Evolutionary conservation across 2,888 invertebrate genomes (phyloP).

Genomic region (Diadromus collaris): DNA sequence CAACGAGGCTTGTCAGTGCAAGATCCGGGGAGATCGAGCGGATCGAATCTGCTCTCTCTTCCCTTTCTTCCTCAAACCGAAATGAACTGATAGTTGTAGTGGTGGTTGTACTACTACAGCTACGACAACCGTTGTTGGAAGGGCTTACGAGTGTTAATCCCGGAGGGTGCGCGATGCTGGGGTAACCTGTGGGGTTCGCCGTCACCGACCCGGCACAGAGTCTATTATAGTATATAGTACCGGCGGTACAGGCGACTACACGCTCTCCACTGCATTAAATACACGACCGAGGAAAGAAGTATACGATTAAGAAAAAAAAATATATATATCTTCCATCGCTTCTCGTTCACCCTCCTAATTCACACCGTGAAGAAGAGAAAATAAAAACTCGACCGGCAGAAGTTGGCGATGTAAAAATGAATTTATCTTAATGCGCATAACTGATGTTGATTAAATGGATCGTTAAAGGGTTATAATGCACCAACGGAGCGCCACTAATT

Average conservation of each 20-base stretch:
- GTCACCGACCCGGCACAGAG: conserved; percentile 42
- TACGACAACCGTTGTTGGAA: conserved; percentile 54
- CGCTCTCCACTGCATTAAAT: conserved; percentile 18
- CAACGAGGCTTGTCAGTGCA: conserved; percentile 50
- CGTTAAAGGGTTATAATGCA: background rate
- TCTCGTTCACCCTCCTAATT: background rate
- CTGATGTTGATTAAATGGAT: background rate
- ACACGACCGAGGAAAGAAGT: conserved; percentile 1
- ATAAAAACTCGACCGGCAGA: background rate
- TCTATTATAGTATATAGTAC: conserved; percentile 39
- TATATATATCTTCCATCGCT: background rate
- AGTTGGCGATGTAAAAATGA: background rate
- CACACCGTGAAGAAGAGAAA: background rate
- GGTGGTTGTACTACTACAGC: conserved; percentile 36
- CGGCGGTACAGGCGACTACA: conserved; percentile 7
- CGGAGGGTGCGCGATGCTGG: conserved; percentile 39
- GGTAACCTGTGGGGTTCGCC: conserved; percentile 38
- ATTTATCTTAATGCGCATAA: background rate
- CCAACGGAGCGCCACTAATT: background rate
- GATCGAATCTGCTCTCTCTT: conserved; percentile 55
- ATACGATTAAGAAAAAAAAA: background rate
- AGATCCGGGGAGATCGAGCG: conserved; percentile 55
- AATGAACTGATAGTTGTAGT: conserved; percentile 18
- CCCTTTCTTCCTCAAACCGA: conserved; percentile 19
- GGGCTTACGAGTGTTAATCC: conserved; percentile 62